Base-by-base conservation (phyloP, 2,797 vertebrate species). In the Mycteria americana region DNA sequence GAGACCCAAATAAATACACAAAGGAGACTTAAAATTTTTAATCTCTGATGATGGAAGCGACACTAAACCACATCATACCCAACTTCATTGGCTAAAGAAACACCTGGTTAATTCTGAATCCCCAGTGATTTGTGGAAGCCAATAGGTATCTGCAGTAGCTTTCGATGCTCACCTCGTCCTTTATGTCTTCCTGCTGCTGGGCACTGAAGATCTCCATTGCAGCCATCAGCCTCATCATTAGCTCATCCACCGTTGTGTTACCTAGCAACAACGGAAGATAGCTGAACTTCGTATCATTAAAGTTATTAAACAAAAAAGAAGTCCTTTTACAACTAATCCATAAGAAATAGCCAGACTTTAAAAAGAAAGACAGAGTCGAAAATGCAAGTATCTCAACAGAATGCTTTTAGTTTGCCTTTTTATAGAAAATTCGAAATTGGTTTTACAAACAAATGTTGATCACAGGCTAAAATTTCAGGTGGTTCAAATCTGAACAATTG, bases 171-270 rank as follows among this genome's bases (percentile, higher is more conserved):
- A 99, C 99, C 99, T 99, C 99, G 96, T 99, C 99, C 97, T 99
- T 99, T 97, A 99, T 99, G 97, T 99, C 99, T 97, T 99, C 99
- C 96, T 99, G 99, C 92, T 99, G 99, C 97, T 99, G 99, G 96
- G 99, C 99, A 96, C 99, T 99, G 97, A 99, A 99, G 98, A 99
- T 99, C 97, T 99, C 99, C 99, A 99, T 99, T 6, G 99, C 99
- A 87, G 99, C 99, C 99, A 99, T 99, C 97, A 99, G 98, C 98
- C 99, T 99, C 99, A 99, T 99, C 99, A 99, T 99, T 95, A 99
- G 98, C 97, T 99, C 99, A 89, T 99, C 99, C 97, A 99, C 99
- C 95, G 99, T 99, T 69, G 99, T 99, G 98, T 99, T 99, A 95
- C 99, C 99, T 99, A 95, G 94, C 95, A 97, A 98, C 93, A 97